Evolutionary conservation across 2,888 invertebrate species (phyloP).

Genomic region (Octonoba sinensis): DNA sequence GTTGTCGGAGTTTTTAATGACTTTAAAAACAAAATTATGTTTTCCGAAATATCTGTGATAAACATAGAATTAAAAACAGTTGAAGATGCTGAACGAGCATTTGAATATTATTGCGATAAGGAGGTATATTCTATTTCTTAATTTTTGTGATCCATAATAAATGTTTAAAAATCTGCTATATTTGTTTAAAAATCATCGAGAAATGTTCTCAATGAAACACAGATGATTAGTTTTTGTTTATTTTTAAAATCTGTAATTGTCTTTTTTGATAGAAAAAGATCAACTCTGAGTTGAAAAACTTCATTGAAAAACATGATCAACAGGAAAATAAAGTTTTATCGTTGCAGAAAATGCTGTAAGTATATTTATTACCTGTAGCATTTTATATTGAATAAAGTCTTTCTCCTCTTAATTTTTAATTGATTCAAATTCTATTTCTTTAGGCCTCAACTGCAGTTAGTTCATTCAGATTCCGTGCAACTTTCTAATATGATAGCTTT

Average conservation of each 20-base stretch:
- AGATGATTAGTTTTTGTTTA: neutral
- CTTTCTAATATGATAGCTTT: constrained; percentile 87
- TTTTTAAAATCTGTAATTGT: neutral
- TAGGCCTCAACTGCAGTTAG: constrained; percentile 80
- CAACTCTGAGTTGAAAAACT: constrained; percentile 79
- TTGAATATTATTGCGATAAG: constrained; percentile 23
- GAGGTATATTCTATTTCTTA: constrained; percentile 18
- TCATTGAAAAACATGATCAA: constrained; percentile 81
- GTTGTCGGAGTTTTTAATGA: too few species aligned
- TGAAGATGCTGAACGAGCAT: constrained; percentile 44
- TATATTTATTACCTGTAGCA: constrained; percentile 29
- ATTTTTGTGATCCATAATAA: neutral
- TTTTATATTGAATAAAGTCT: neutral
- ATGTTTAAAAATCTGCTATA: too few species aligned
- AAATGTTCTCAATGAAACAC: too few species aligned
- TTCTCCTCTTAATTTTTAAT: neutral
- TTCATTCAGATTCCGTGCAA: constrained; percentile 83
- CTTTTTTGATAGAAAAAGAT: constrained; percentile 77
- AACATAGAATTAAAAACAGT: constrained; percentile 25
- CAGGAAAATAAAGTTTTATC: constrained; percentile 85
- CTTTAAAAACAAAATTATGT: neutral
- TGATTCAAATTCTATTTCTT: neutral
- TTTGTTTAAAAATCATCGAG: too few species aligned
- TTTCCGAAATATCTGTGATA: neutral
- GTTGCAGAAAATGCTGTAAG: constrained; percentile 81